Evolutionary conservation across 2,888 invertebrate species (phyloP).

Genomic region (Dicroscelio sp.): DNA sequence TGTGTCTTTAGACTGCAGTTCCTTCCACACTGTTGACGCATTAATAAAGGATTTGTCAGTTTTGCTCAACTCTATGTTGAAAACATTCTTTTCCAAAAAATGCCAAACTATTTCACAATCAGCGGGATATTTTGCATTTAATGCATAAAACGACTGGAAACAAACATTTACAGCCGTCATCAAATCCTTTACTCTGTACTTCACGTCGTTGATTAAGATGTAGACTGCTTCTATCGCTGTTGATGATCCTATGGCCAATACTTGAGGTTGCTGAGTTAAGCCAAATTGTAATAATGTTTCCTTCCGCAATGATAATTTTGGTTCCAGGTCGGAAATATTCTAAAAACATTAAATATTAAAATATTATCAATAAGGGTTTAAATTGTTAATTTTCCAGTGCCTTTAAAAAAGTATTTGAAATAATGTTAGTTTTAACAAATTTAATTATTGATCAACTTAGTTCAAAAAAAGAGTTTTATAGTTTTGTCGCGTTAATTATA

Average conservation of each 20-base stretch:
- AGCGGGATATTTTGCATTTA: constrained; percentile 16
- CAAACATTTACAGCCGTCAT: background rate
- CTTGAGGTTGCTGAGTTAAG: constrained; percentile 6
- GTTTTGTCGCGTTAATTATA: too few species aligned
- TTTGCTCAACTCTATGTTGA: constrained; percentile 6
- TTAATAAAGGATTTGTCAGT: background rate
- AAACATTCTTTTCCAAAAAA: constrained; percentile 6
- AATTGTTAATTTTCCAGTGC: too few species aligned
- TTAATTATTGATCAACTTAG: too few species aligned
- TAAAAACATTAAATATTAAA: too few species aligned
- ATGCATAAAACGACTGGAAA: constrained; percentile 8
- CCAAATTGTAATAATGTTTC: background rate
- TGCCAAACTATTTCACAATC: constrained; percentile 32
- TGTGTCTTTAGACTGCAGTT: too few species aligned
- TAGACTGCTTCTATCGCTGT: constrained; percentile 5
- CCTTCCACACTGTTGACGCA: constrained; percentile 12
- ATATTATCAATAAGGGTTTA: too few species aligned
- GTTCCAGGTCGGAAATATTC: constrained; percentile 27
- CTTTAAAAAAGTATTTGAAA: too few species aligned
- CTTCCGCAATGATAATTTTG: background rate
- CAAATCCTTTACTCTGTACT: background rate
- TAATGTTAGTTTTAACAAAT: too few species aligned
- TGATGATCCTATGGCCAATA: constrained; percentile 4
- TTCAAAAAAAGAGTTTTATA: too few species aligned
- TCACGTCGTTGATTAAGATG: constrained; percentile 2